Evolutionary conservation across 2,113 vertebrate genomes (phyloP), one percentile per base, ranked within the genome.

Genomic region (Haplochromis burtoni): DNA sequence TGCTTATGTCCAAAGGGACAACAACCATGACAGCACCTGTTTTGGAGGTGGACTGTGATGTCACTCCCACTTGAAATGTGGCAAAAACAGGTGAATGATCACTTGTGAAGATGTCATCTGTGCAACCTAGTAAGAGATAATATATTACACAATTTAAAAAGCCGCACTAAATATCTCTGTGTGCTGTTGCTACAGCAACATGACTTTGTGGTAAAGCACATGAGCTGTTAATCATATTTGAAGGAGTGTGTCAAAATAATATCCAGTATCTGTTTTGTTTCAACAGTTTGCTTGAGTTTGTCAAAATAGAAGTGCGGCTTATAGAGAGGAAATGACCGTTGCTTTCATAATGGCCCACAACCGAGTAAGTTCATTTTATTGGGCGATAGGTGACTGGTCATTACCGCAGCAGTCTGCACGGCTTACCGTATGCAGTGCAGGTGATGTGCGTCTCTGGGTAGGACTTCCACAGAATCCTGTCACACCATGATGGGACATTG

Each of bases 51-150:
- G 95, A 94, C 89, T 94, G 96, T 24, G 96, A 95, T 0, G 93
- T 96, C 85, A 98, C 96, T 57, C 97, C 97, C 42, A 98, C 96
- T 93, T 98, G 96, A 10, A 97, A 98, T 3, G 97, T 97, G 85
- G 97, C 97, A 10, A 98, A 98, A 91, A 98, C 97, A 8, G 98
- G 97, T 0, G 98, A 98, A 94, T 98, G 98, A 84, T 98, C 97
- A 1, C 98, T 98, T 81, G 97, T 97, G 84, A 97, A 96, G 6
- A 98, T 97, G 94, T 98, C 97, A 24, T 98, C 96, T 0, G 97
- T 97, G 93, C 97, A 98, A 80, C 97, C 97, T 98, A 93, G 38
- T 3, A 26, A 86, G 78, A 17, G 5, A 92, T 12, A 83, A 84
- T 78, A 38, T 51, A 66, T 12, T 7, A 42, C 3, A 38, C 11